phyloP scores from a whole-genome alignment of 64 coral and sea anemone genomes.

The Montipora capricornis region DNA sequence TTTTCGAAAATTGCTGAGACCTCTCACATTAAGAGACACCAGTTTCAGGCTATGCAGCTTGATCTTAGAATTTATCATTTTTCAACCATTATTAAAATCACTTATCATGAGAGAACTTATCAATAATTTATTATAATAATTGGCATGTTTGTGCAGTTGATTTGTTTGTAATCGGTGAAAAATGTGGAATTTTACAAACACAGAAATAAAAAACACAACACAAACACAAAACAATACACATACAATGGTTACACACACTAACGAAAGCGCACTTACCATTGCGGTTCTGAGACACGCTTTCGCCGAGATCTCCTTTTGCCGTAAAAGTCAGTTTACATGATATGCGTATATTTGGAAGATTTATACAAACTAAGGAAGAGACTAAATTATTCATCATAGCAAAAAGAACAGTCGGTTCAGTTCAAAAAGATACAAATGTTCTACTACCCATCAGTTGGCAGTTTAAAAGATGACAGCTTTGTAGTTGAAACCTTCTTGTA shows the following conservation, averaged over 20 bases:
- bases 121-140: too few relatives aligned
- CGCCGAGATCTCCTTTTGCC: neutral
- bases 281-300: neutral
- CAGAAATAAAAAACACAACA: slow-evolving; percentile 2
- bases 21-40: too few relatives aligned
- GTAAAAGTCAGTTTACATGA: slow-evolving; percentile 17
- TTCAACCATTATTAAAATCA: too few relatives aligned
- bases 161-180: slow-evolving; percentile 16
- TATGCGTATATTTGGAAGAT: neutral
- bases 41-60: too few relatives aligned
- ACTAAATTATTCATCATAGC: neutral
- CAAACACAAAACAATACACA: slow-evolving; percentile 23
- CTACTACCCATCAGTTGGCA: slow-evolving; percentile 14
- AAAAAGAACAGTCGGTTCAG: neutral
- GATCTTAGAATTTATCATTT: too few relatives aligned
- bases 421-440: slow-evolving; percentile 7
- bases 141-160: neutral
- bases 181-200: slow-evolving; percentile 7
- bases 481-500: neutral
- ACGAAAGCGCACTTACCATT: slow-evolving; percentile 43
- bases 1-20: too few relatives aligned
- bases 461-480: slow-evolving; percentile 15
- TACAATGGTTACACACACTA: slow-evolving; percentile 21
- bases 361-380: neutral
- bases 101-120: too few relatives aligned